Base-by-base conservation (phyloP, 2,888 invertebrate species). In the Cataglyphis cursor region DNA sequence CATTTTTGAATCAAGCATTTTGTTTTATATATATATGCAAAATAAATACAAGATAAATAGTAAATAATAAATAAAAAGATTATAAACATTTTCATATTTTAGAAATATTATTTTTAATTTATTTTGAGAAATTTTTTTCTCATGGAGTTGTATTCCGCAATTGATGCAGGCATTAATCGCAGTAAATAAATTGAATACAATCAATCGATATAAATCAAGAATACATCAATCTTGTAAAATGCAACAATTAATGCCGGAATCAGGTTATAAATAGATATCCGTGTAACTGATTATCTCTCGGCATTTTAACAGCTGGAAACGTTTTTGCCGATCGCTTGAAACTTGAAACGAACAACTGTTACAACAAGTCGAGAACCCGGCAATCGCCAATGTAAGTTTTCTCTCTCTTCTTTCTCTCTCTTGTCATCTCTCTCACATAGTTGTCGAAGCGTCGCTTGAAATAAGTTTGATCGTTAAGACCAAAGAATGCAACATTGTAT, bases 391-490 rank as follows among this genome's bases (percentile, higher is more conserved):
- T 24, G 48, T 81, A 62, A 61, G 35, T 12, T 35, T 4, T 44
- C 61, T 21, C 62, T 48, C 18, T 48, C 18, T 44, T 44, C 15
- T 44, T 3, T 15, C 31, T 28, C 18, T 28, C n/a, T 15, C 59
- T 61, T 35, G 38, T 81, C 80, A 70, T 76, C 82, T 70, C 81
- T 70, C 57, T 65, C 83, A 72, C 65, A 85, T 73, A 65, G 74
- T 76, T 64, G 54, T 59, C 44, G 64, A 64, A 57, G 65, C 44
- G 65, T 76, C 61, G 38, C 38, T 21, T n/a, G 10, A 75, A 28
- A 81, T 59, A 87, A 87, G 83, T 89, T 85, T 66, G 51, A 65
- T 85, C 82, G 84, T 86, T 89, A 85, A 81, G 64, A 72, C 76
- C 83, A 78, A 89, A 85, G 85, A 89, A 89, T 85, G 81, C 80